Evolutionary conservation across 2,113 vertebrate species (phyloP), one percentile per base, ranked within the genome.

Genomic region (Larimichthys polyactis): DNA sequence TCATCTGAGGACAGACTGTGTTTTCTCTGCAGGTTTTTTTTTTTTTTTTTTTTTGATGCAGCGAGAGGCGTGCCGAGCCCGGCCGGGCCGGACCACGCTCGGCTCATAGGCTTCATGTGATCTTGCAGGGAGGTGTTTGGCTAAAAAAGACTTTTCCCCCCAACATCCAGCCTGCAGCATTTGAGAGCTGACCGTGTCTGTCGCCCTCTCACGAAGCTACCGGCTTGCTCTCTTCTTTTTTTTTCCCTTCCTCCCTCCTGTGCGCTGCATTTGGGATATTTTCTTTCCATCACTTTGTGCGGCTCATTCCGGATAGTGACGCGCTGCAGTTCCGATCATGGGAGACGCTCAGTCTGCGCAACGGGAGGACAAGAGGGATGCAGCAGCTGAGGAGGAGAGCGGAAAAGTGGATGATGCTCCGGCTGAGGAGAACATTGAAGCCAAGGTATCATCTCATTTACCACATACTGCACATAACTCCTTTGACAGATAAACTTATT

Each of bases 31-130:
- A 81, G 74, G 1, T 73, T 40, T 70, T 68, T 55, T 78, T 59
- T 65, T 19, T 66, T 29, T 68, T 51, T 44, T 44, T 54, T 78
- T 49, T 74, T n/a, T 92, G 94, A 92, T 95, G 93, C 90, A 90
- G 68, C 12, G 66, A 55, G 87, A 81, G 90, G 86, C 86, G 92
- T 76, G 75, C 74, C 76, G 63, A 46, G 3, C 55, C 81, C 29
- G 79, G 55, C 54, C 78, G 69, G 86, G 59, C 63, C 78, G 78
- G 72, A 14, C 75, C 66, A 10, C 51, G 87, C 89, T 90, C 78
- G 54, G 86, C 90, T 91, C 81, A 91, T 79, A 81, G 44, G 55
- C 94, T 95, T 94, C 96, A 95, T 97, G 96, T 96, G 96, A 97
- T 95, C 91, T 88, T 86, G 91, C 73, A 86, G 93, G 94, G 93